Evolutionary conservation across 2,888 invertebrate species (phyloP), one percentile per base, ranked within the genome.

Genomic region (Carterocephalus palaemon): DNA sequence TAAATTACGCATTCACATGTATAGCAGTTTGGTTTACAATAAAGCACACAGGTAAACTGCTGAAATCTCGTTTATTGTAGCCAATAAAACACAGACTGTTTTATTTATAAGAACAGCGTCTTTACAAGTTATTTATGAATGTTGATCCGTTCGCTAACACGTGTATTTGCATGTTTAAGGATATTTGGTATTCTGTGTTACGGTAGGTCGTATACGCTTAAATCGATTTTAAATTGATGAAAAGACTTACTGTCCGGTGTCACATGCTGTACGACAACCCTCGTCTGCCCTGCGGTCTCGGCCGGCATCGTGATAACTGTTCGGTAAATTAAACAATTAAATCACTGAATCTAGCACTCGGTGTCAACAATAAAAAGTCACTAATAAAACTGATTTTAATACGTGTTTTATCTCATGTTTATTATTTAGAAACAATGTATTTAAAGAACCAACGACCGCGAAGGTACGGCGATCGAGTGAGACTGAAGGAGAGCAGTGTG

Each of bases 181-280:
- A n/a, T n/a, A n/a, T n/a, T n/a, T n/a, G n/a, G n/a, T n/a, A n/a
- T n/a, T n/a, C n/a, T n/a, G n/a, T n/a, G n/a, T n/a, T n/a, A n/a
- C n/a, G n/a, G 10, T 29, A 31, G 31, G 31, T 31, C n/a, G 4
- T 31, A 15, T 7, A 16, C n/a, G n/a, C n/a, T n/a, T n/a, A 17
- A 16, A n/a, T 37, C 9, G 6, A 24, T 37, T 20, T 24, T 9
- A 12, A 9, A 24, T 4, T 31, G 9, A 17, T 9, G 4, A 10
- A 17, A 40, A 43, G 51, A 76, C 84, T 84, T 57, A 85, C 85
- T 68, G 52, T 85, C 85, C 34, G 83, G 80, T 10, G 85, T 85
- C 22, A 85, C 75, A 61, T 83, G 75, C 23, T 76, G 69, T 24
- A 78, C 68, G 24, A 84, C 70, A 47, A 85, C 72, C 55, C 65